Conservation (phyloP, 2,113 vertebrate genomes). For the Indicator indicator region DNA sequence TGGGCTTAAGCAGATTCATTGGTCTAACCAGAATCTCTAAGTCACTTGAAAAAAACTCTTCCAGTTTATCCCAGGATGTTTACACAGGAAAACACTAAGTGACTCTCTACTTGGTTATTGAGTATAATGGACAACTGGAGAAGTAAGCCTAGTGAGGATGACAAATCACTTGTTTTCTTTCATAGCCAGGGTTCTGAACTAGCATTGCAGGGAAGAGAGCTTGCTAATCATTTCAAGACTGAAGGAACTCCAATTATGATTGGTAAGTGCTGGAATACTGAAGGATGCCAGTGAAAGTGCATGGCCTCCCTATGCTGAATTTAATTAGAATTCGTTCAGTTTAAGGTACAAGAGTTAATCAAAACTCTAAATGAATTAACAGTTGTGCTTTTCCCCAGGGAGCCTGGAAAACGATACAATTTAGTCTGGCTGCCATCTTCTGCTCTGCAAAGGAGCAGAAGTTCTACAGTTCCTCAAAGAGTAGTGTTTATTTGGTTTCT, state of each 20-base stretch:
- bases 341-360: not conserved
- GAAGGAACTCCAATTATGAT: conserved; percentile 97
- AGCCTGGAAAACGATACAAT: not conserved
- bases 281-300: not conserved
- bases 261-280: conserved; percentile 75
- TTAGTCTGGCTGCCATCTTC: not conserved
- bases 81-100: not conserved
- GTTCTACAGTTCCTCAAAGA: not conserved
- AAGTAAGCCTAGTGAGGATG: not conserved
- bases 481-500: not conserved
- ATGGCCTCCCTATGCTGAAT: not conserved
- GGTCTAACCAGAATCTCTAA: not conserved
- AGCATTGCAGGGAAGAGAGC: conserved; percentile 87
- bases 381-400: not conserved
- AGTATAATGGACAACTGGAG: not conserved
- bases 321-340: not conserved
- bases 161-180: conserved; percentile 10
- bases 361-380: not conserved
- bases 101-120: not conserved
- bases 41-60: not conserved
- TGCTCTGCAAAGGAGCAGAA: not conserved
- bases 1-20: not conserved
- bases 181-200: conserved; percentile 91
- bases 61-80: not conserved
- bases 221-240: conserved; percentile 89